Base-by-base conservation (phyloP, 1,140 invertebrate species). In the Epicauta chinensis region DNA sequence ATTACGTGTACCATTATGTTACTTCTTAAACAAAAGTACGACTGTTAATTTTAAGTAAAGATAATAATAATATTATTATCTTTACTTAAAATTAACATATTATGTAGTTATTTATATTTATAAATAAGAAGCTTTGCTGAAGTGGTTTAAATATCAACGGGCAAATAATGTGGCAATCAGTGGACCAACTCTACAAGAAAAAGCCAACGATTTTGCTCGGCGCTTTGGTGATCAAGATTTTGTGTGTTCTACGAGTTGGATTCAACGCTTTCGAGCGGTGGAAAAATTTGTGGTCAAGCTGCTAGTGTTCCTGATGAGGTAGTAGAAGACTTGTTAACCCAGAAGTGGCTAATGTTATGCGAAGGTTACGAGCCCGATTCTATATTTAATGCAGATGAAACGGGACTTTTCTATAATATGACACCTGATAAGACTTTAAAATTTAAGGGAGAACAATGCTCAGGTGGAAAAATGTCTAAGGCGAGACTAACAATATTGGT, bases 301-400 rank as follows among this genome's bases (percentile, higher is more conserved):
- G 57, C 57, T 10, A 23, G 62, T 58, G 58, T 41, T 56, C n/a
- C 14, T 52, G 62, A 65, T 29, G 62, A 62, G 56, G 61, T 60
- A 40, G 62, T 58, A 39, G 56, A 62, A 65, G 59, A 62, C 35
- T 65, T 59, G 62, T 59, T 70, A 16, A 61, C 46, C 34, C 62
- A 64, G 10, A 12, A 39, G 13, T 40, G 38, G 38, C 38, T 12
- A 13, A 10, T 16, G 10, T 13, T 40, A 40, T 1, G 38, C 9
- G 10, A 10, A 37, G 35, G 35, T 29, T 46, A 46, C 31, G 10
- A 16, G 13, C 35, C 14, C 17, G 29, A 48, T 13, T 43, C 69
- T 40, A 67, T 73, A 44, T 73, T 60, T 57, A 75, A 73, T 52
- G 63, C 55, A 10, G 69, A 74, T 56, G 70, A 75, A 61, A 71